A percentile compares a stretch with the other conserved stretches of the same genome.
phyloP scores from a whole-genome alignment of 2,888 invertebrate genomes.

The Cryptus viduatorius region DNA sequence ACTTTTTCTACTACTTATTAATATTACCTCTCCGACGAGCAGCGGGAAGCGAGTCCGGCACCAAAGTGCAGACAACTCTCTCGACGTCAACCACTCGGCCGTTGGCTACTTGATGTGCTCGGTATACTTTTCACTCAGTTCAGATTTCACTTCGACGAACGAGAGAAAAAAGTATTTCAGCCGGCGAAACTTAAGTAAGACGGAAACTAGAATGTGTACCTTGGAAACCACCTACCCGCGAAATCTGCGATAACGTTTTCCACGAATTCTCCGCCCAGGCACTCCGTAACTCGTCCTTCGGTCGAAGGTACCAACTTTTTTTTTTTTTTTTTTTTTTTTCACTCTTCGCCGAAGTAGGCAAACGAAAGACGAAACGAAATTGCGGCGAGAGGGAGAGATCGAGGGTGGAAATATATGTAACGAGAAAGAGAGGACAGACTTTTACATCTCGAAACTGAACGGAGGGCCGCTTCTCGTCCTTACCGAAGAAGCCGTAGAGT shows the following conservation, averaged over 20 bases:
- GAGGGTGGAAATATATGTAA: not conserved
- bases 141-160: constrained; percentile 34
- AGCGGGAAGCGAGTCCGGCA: constrained; percentile 33
- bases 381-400: not conserved
- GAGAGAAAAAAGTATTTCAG: constrained; percentile 8
- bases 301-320: constrained; percentile 28
- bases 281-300: constrained; percentile 45
- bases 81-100: constrained; percentile 29
- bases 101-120: constrained; percentile 14
- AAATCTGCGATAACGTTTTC: constrained; percentile 50
- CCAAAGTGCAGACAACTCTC: constrained; percentile 17
- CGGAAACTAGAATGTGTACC: constrained; percentile 42
- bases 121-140: constrained; percentile 60
- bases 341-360: constrained; percentile 23
- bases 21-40: constrained; percentile 78
- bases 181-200: not conserved
- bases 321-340: constrained; percentile 7
- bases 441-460: constrained; percentile 31
- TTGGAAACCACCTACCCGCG: constrained; percentile 18
- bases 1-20: constrained; percentile 85
- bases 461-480: not conserved
- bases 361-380: constrained; percentile 31
- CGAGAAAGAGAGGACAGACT: constrained; percentile 13
- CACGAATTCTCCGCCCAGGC: constrained; percentile 49
- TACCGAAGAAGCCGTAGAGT: constrained; percentile 5